phyloP scores from a whole-genome alignment of 2,888 invertebrate species.

The Clanis bilineata region DNA sequence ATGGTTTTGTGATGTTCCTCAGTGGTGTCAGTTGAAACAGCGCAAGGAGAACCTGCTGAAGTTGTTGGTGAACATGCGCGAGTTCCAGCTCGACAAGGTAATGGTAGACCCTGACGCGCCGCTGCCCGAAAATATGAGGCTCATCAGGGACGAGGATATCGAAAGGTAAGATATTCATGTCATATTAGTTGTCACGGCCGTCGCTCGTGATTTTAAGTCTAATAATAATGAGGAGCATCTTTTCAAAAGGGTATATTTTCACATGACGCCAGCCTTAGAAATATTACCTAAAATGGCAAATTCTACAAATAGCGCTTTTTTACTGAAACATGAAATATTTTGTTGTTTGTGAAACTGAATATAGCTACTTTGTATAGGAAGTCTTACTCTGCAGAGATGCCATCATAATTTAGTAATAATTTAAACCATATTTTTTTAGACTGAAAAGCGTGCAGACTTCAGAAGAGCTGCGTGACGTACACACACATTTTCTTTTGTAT shows the following conservation, averaged over 20 bases:
- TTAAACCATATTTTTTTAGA: constrained; percentile 43
- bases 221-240: too few relatives aligned
- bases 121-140: constrained; percentile 90
- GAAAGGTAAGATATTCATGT: constrained; percentile 79
- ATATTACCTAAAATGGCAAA: too few relatives aligned
- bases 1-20: constrained; percentile 20
- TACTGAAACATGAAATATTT: too few relatives aligned
- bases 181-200: too few relatives aligned
- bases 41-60: constrained; percentile 91
- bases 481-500: constrained; percentile 95
- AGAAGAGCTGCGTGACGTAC: constrained; percentile 96
- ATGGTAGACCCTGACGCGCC: constrained; percentile 92
- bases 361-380: too few relatives aligned
- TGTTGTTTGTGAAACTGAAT: too few relatives aligned
- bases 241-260: too few relatives aligned
- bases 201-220: too few relatives aligned
- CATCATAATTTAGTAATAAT: not conserved
- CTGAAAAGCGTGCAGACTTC: constrained; percentile 89
- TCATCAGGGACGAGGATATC: constrained; percentile 93
- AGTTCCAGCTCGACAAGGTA: constrained; percentile 92
- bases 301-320: too few relatives aligned
- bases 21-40: constrained; percentile 94
- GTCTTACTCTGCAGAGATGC: not conserved
- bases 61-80: constrained; percentile 95
- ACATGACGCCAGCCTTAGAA: too few relatives aligned